These are phyloP conservation scores for Poeciliopsis gracilis DNA, from an alignment of 2,797 vertebrate species.

Conservation along the genomic window DNA sequence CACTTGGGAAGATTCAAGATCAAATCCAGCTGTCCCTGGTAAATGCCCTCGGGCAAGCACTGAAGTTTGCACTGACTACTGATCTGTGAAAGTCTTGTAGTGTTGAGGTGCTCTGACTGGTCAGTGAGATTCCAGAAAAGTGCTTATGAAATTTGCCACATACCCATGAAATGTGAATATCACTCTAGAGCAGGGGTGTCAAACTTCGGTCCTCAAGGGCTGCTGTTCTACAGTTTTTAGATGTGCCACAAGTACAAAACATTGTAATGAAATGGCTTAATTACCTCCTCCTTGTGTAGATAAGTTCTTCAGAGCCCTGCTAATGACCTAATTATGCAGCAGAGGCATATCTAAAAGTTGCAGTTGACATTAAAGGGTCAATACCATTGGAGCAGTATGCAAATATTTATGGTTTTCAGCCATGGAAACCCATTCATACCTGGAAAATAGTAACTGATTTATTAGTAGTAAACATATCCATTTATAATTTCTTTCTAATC, in stretches of 20 bases:
- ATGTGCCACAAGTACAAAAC: no score
- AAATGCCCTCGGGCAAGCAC: not conserved
- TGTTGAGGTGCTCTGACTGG: not conserved
- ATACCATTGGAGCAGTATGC: not conserved
- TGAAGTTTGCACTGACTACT: not conserved
- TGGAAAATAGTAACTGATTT: not conserved
- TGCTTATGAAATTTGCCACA: not conserved
- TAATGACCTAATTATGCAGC: no score
- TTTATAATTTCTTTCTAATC: not conserved
- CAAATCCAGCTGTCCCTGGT: not conserved
- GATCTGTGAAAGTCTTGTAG: not conserved
- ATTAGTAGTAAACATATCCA: not conserved
- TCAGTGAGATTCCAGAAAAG: not conserved
- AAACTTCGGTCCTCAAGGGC: no score
- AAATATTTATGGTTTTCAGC: not conserved
- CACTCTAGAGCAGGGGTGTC: not conserved
- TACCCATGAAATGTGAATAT: not conserved
- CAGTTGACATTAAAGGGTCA: not conserved
- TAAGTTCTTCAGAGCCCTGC: no score
- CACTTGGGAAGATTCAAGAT: not conserved
- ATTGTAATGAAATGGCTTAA: no score
- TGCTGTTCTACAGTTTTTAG: no score
- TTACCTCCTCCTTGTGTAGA: no score
- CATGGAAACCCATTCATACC: not conserved
- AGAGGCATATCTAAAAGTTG: no score